phyloP scores from a whole-genome alignment of 2,888 invertebrate species.

The Sinodicranocentrus sp. region DNA sequence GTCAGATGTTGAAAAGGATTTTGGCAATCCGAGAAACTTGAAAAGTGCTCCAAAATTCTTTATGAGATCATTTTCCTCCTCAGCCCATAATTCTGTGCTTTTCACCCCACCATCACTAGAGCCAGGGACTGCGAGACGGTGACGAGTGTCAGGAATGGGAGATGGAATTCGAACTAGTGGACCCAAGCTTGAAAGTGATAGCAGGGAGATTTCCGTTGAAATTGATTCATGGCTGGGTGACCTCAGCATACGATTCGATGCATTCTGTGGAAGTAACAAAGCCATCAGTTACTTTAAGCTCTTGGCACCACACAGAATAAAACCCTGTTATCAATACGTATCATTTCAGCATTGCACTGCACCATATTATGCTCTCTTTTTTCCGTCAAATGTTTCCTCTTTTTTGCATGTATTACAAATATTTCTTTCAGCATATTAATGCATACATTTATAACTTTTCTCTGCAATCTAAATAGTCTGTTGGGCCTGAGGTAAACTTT shows the following conservation, averaged over 20 bases:
- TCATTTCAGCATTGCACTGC: no score
- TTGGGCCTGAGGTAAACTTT: no score
- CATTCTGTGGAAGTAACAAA: conserved; percentile 67
- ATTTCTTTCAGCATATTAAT: no score
- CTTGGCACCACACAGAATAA: no score
- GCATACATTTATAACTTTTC: no score
- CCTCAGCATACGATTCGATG: conserved; percentile 82
- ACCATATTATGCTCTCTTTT: no score
- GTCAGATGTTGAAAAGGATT: conserved; percentile 91
- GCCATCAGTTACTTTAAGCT: neutral
- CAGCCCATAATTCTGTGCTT: conserved; percentile 83
- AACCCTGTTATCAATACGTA: no score
- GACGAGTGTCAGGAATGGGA: conserved; percentile 75
- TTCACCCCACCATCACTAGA: conserved; percentile 72
- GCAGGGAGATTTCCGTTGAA: conserved; percentile 88
- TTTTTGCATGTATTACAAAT: no score
- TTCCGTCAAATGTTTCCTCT: no score
- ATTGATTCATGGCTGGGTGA: conserved; percentile 92
- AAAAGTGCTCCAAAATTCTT: conserved; percentile 89
- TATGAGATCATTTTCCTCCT: conserved; percentile 88
- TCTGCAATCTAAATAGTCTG: no score
- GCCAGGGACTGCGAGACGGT: conserved; percentile 75
- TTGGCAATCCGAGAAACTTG: conserved; percentile 88
- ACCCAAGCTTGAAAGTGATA: conserved; percentile 86
- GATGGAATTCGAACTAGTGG: conserved; percentile 77